Base-by-base conservation (phyloP, 2,888 invertebrate species). In the Anorthoa munda region DNA sequence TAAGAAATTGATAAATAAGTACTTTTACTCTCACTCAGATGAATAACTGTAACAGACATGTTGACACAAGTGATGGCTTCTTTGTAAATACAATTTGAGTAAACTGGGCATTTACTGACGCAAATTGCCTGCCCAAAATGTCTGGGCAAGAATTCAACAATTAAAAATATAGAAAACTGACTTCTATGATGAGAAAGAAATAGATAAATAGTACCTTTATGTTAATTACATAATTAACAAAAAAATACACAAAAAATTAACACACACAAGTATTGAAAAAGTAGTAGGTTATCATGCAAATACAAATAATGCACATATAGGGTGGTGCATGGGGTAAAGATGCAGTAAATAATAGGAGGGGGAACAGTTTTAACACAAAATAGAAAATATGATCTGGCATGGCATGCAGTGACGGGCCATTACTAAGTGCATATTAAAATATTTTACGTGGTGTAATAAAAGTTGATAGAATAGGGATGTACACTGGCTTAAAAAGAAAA, bases 1-100 rank as follows among this genome's bases (percentile, higher is more conserved):
- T 83, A 83, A 83, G 67, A 79, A 65, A 75, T 67, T 66, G 67
- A 81, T 79, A 81, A 81, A 58, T 26, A 81, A 81, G 55, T 26
- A 51, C 2, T 65, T 59, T 72, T 50, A 77, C 65, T 72, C 50
- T 72, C 46, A 46, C 23, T 45, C 66, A 21, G 45, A 66, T 46
- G 18, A 64, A 48, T 21, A 53, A 65, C 13, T 66, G n/a, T 45
- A 18, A 21, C n/a, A 59, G 2, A 18, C 13, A 0, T 48, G 23
- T 50, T 56, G 17, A 53, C 3, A 51, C 17, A 4, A 56, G 21
- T 45, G n/a, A 46, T 18, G 4, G 11, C 21, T 68, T 58, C 39
- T 18, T 18, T 26, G 21, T 18, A 18, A 11, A 21, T 50, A 11
- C 2, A 45, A 66, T 55, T 45, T 13, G 15, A 15, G 18, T 59